These are phyloP conservation scores for Thera obeliscata DNA, from an alignment of 2,888 invertebrate genomes.

Conservation along the genomic window DNA sequence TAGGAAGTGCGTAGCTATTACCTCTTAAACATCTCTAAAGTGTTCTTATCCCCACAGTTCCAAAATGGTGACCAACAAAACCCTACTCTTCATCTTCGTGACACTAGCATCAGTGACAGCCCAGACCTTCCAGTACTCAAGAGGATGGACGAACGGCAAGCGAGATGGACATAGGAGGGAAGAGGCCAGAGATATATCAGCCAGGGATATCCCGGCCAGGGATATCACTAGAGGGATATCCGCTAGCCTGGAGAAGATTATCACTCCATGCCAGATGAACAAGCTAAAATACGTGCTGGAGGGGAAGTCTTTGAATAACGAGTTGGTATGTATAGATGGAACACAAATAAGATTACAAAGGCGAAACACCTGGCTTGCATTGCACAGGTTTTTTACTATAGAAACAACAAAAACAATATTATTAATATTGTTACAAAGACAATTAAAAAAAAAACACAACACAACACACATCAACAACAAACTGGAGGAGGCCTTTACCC, in stretches of 20 bases:
- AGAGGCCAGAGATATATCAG: slow-evolving; percentile 43
- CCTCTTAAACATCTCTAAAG: background rate
- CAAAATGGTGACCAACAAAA: slow-evolving; percentile 62
- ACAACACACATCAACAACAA: too few species aligned
- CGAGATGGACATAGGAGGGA: slow-evolving; percentile 65
- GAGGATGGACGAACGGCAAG: slow-evolving; percentile 91
- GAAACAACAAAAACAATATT: too few species aligned
- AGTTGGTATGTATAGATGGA: slow-evolving; percentile 54
- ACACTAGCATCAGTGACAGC: slow-evolving; percentile 76
- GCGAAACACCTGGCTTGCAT: too few species aligned
- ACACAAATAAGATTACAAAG: too few species aligned
- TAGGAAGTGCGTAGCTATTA: background rate
- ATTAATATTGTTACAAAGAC: too few species aligned
- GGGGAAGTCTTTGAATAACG: slow-evolving; percentile 71
- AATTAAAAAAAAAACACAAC: too few species aligned
- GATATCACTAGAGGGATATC: slow-evolving; percentile 49
- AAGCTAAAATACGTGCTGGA: slow-evolving; percentile 80
- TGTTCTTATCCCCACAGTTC: slow-evolving; percentile 38
- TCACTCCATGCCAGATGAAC: slow-evolving; percentile 78
- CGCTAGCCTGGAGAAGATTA: slow-evolving; percentile 61
- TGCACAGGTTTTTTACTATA: too few species aligned
- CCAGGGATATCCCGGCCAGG: slow-evolving; percentile 48
- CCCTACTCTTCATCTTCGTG: slow-evolving; percentile 68
- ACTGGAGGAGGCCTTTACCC: too few species aligned
- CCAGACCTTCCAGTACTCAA: slow-evolving; percentile 91